These are phyloP conservation scores for Cheilosia urbana DNA, from an alignment of 2,888 invertebrate species.

Conservation along the genomic window DNA sequence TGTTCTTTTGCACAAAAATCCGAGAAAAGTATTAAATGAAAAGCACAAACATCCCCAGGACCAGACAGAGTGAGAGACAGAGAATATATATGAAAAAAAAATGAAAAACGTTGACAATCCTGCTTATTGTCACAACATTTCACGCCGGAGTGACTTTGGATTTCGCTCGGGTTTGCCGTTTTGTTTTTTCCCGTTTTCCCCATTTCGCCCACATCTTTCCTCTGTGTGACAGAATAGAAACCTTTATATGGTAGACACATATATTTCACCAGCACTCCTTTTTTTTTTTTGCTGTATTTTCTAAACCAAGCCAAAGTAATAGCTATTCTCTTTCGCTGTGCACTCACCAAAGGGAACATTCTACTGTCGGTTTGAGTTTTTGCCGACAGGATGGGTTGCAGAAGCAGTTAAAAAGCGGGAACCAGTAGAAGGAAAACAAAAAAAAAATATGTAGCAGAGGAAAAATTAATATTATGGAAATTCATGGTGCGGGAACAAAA, in stretches of 20 bases:
- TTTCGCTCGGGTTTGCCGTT: conserved; percentile 49
- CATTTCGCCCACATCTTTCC: conserved; percentile 36
- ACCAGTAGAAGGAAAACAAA: conserved; percentile 3
- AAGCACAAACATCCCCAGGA: conserved; percentile 55
- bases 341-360: conserved; percentile 45
- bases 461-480: conserved; percentile 73
- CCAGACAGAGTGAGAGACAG: conserved; percentile 34
- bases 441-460: conserved; percentile 35
- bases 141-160: conserved; percentile 71
- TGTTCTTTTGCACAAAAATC: conserved; percentile 41
- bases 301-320: conserved; percentile 54
- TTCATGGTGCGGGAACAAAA: conserved; percentile 64
- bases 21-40: conserved; percentile 60
- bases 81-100: not conserved
- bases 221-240: conserved; percentile 54
- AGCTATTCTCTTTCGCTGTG: conserved; percentile 19
- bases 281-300: conserved; percentile 29
- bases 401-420: conserved; percentile 55
- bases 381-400: conserved; percentile 5
- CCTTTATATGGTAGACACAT: conserved; percentile 51
- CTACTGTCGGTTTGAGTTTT: conserved; percentile 40
- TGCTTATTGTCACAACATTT: conserved; percentile 76
- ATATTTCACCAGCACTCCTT: conserved; percentile 34
- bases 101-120: conserved; percentile 74
- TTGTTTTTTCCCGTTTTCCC: conserved; percentile 1